phyloP scores from a whole-genome alignment of 2,888 invertebrate genomes.

The Platycheirus albimanus region DNA sequence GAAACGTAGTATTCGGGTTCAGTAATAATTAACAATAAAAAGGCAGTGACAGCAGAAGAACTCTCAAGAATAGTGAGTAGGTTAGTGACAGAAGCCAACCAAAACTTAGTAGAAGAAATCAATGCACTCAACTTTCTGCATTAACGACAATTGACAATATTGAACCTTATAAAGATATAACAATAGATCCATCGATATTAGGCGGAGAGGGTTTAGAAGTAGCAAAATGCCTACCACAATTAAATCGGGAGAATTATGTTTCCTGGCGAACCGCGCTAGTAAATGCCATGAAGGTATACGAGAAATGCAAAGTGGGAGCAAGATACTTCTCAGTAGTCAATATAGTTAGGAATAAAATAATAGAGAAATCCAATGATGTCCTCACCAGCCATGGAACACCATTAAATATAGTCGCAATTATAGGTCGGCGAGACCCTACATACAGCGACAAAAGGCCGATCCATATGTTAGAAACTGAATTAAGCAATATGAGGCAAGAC shows the following conservation, averaged over 20 bases:
- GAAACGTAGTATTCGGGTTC: too few relatives aligned
- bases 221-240: too few relatives aligned
- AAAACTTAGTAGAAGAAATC: background rate
- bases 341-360: background rate
- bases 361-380: background rate
- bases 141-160: too few relatives aligned
- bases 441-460: background rate
- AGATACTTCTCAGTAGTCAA: background rate
- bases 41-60: background rate
- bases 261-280: too few relatives aligned
- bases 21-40: background rate
- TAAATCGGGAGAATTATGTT: too few relatives aligned
- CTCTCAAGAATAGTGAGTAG: background rate
- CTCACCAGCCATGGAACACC: slow-evolving; percentile 2
- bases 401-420: background rate
- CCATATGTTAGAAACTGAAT: background rate
- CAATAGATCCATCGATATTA: too few relatives aligned
- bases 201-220: too few relatives aligned
- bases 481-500: background rate
- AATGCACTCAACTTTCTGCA: too few relatives aligned
- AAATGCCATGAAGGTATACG: too few relatives aligned
- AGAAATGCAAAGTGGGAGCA: too few relatives aligned
- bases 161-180: too few relatives aligned
- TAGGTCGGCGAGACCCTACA: background rate
- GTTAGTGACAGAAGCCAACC: background rate